These are phyloP conservation scores for Phylloscopus trochilus DNA, from an alignment of 2,113 vertebrate species.

Conservation along the genomic window DNA sequence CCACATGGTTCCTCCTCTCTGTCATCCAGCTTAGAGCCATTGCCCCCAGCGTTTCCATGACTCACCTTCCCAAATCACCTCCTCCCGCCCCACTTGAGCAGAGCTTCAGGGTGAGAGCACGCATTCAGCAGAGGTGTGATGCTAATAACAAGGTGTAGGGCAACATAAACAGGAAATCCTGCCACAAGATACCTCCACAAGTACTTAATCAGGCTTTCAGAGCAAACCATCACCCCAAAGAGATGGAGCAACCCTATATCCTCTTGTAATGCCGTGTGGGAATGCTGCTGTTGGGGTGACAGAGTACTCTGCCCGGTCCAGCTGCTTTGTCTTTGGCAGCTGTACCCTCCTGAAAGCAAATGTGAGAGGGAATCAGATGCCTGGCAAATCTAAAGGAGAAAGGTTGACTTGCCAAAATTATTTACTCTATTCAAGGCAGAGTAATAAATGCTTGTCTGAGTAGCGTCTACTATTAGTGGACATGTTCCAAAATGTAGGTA, in stretches of 20 bases:
- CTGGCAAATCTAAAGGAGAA: conserved; percentile 1
- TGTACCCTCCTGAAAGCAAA: not conserved
- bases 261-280: rapidly evolving
- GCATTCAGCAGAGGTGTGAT: not conserved
- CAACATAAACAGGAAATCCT: conserved; percentile 49
- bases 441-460: conserved; percentile 3
- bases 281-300: rapidly evolving
- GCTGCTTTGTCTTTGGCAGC: not conserved
- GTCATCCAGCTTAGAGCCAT: not conserved
- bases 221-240: not conserved
- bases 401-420: conserved; percentile 9
- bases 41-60: not conserved
- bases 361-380: not conserved
- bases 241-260: not conserved
- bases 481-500: conserved; percentile 9
- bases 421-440: not conserved
- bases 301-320: not conserved
- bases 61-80: not conserved
- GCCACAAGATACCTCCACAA: not conserved
- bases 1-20: not conserved
- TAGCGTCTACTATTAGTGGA: conserved; percentile 38
- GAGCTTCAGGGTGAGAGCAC: not conserved
- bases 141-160: not conserved
- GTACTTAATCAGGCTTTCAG: not conserved
- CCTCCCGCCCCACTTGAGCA: rapidly evolving